Evolutionary conservation across 2,113 vertebrate genomes (phyloP).

Genomic region (Aythya baeri): DNA sequence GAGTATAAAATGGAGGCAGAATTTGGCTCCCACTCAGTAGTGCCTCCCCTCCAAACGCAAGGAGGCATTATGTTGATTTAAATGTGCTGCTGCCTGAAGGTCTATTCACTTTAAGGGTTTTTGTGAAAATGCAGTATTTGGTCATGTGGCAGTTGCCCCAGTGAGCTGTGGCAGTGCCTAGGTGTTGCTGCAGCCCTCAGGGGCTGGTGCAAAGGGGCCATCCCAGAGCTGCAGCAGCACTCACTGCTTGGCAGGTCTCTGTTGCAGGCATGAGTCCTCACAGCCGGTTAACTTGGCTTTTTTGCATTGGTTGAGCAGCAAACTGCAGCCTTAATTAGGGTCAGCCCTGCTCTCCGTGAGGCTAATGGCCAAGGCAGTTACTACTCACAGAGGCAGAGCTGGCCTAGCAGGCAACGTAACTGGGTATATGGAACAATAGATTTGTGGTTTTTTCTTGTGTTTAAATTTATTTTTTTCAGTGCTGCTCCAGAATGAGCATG

Average conservation of each 20-base stretch:
- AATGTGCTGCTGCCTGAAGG: background rate
- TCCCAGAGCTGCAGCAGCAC: background rate
- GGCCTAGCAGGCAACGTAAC: background rate
- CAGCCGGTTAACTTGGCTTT: background rate
- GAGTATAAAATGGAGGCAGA: background rate
- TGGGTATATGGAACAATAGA: background rate
- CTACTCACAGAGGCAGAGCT: background rate
- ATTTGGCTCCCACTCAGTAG: background rate
- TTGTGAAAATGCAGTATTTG: background rate
- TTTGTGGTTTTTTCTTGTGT: background rate
- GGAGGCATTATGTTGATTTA: constrained; percentile 28
- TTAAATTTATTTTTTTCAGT: background rate
- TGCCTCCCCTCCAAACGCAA: background rate
- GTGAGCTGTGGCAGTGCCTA: background rate
- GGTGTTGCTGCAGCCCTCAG: background rate
- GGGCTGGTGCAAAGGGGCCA: background rate
- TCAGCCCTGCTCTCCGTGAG: background rate
- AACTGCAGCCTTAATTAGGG: background rate
- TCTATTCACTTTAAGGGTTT: background rate
- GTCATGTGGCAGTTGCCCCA: background rate
- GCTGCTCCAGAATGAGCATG: background rate
- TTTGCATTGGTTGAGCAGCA: background rate
- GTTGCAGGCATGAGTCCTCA: background rate
- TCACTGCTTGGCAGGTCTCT: background rate
- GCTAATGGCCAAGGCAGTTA: background rate